A percentile compares a stretch with the other conserved stretches of the same genome.
Evolutionary conservation across 2,888 invertebrate species (phyloP).

Genomic region (Tupiocoris notatus): DNA sequence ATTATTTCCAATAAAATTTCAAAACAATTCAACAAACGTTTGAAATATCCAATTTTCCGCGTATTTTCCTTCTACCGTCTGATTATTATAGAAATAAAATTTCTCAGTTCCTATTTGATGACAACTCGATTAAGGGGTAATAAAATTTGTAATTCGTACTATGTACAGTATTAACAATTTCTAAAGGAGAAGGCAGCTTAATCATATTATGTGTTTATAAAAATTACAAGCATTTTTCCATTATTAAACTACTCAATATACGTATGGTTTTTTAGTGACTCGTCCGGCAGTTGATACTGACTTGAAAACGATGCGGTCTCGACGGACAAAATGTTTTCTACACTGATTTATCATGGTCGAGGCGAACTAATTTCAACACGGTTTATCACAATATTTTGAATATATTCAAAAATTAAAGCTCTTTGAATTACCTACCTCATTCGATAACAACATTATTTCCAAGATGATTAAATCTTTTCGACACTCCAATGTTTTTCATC

Average conservation of each 20-base stretch:
- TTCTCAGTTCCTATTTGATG: constrained; percentile 1
- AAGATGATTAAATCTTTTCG: background rate
- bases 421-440: background rate
- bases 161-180: constrained; percentile 45
- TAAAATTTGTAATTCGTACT: constrained; percentile 1
- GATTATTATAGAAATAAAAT: constrained; percentile 14
- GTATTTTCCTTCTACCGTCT: background rate
- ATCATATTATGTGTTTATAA: constrained; percentile 36
- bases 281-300: constrained; percentile 14
- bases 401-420: background rate
- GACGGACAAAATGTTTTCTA: background rate
- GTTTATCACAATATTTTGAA: constrained; percentile 7
- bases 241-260: background rate
- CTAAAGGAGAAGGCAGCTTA: constrained; percentile 45
- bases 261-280: background rate
- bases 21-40: background rate
- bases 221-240: constrained; percentile 43
- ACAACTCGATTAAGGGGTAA: constrained; percentile 17
- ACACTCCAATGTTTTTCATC: background rate
- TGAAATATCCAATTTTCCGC: background rate
- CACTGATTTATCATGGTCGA: background rate
- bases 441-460: background rate
- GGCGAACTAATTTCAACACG: background rate
- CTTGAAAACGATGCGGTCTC: background rate
- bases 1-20: background rate